A percentile compares a stretch with the other conserved stretches of the same genome.
Conservation (phyloP, 2,797 vertebrate genomes). For the Microcaecilia unicolor region DNA sequence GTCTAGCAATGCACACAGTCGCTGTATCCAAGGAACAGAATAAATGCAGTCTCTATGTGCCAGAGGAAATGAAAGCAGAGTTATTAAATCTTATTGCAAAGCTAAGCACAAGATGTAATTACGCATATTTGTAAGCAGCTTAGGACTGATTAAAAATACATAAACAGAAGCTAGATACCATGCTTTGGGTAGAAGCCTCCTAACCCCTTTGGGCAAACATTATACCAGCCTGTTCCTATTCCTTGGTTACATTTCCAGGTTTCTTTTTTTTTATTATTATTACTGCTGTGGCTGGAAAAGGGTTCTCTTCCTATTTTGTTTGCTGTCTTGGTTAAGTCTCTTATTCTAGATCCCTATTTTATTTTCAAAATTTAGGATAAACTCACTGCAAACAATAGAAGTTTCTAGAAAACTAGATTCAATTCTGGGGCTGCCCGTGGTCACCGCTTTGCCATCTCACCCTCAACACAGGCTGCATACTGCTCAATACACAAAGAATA, state of each 20-base stretch:
- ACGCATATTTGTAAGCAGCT: slow-evolving; percentile 63
- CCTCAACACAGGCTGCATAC: no score
- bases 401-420: no score
- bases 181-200: slow-evolving; percentile 30
- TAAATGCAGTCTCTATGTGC: no score
- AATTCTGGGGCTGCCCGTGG: no score
- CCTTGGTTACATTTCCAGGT: slow-evolving; percentile 4
- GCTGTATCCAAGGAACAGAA: no score
- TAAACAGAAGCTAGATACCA: slow-evolving; percentile 45
- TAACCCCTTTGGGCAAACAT: slow-evolving; percentile 22
- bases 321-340: no score
- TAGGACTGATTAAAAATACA: slow-evolving; percentile 63
- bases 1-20: no score
- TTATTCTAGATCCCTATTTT: no score
- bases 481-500: no score
- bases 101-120: slow-evolving; percentile 52
- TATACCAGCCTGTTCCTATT: slow-evolving; percentile 19
- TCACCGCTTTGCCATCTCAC: no score
- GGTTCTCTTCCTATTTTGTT: slow-evolving; percentile 8
- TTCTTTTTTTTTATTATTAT: slow-evolving; percentile 4
- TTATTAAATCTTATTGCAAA: slow-evolving; percentile 60
- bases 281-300: not conserved
- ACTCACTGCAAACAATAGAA: no score
- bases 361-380: no score
- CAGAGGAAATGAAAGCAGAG: slow-evolving; percentile 41